A percentile compares a stretch with the other conserved stretches of the same genome.
These are phyloP conservation scores for Noctua janthina DNA, from an alignment of 2,888 invertebrate genomes.

Conservation along the genomic window DNA sequence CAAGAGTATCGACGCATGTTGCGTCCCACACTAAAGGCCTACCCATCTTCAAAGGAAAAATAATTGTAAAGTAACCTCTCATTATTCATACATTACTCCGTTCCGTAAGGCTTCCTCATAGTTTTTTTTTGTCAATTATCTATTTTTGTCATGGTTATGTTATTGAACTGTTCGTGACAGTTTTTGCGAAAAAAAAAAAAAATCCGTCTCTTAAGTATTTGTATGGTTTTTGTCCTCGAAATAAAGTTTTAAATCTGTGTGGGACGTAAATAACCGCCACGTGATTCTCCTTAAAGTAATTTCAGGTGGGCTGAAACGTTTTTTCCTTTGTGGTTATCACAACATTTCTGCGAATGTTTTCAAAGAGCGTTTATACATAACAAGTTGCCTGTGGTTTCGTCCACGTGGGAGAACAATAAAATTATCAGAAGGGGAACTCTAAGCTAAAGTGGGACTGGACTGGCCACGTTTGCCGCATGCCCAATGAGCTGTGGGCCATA, in stretches of 20 bases:
- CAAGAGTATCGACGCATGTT: no score
- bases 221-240: not conserved
- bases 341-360: slow-evolving; percentile 1
- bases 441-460: no score
- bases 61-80: not conserved
- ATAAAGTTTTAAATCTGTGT: not conserved
- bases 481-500: not conserved
- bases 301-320: slow-evolving; percentile 6
- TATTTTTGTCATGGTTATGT: not conserved
- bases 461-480: no score
- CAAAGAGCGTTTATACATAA: not conserved
- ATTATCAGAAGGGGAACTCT: no score
- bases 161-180: not conserved
- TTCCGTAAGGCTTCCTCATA: not conserved
- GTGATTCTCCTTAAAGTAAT: not conserved
- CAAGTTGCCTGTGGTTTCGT: not conserved
- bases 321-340: not conserved
- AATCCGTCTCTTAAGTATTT: not conserved
- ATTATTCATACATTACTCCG: not conserved
- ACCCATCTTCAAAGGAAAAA: no score
- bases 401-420: not conserved
- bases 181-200: not conserved
- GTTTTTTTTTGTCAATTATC: not conserved
- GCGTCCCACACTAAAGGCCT: no score
- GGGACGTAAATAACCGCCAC: not conserved